These are phyloP conservation scores for Leptobrachium leishanense DNA, from an alignment of 2,113 vertebrate genomes.

Conservation along the genomic window DNA sequence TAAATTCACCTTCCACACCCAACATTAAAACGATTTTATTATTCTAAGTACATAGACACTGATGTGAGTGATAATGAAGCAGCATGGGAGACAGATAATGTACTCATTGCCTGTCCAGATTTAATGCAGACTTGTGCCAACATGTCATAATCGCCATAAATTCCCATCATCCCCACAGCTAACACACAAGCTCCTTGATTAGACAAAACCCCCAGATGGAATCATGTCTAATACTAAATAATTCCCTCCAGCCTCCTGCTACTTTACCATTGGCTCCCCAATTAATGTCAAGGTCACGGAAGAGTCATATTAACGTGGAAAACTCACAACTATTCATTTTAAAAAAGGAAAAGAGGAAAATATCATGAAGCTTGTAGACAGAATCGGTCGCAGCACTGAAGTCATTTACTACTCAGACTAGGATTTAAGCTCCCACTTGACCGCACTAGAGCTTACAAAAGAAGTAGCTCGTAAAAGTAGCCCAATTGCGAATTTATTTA, in stretches of 20 bases:
- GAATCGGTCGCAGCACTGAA: constrained; percentile 51
- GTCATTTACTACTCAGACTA: constrained; percentile 8
- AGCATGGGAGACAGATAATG: constrained; percentile 91
- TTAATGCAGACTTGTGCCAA: constrained; percentile 86
- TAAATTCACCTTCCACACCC: not conserved
- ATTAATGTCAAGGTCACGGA: constrained; percentile 83
- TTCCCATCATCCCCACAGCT: constrained; percentile 79
- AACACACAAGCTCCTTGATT: constrained; percentile 87
- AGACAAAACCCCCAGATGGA: constrained; percentile 83
- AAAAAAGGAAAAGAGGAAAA: not conserved
- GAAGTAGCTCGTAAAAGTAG: too few relatives aligned
- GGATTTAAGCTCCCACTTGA: not conserved
- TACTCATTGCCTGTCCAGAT: constrained; percentile 90
- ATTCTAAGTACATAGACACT: not conserved
- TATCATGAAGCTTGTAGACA: constrained; percentile 45
- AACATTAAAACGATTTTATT: not conserved
- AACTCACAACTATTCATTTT: constrained; percentile 69
- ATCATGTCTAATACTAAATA: constrained; percentile 82
- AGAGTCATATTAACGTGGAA: constrained; percentile 75
- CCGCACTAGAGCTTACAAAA: too few relatives aligned
- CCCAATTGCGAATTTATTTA: too few relatives aligned
- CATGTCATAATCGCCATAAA: constrained; percentile 95
- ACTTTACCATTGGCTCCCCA: constrained; percentile 73
- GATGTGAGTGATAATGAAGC: constrained; percentile 74
- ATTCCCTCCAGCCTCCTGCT: constrained; percentile 84